These are phyloP conservation scores for Hemichromis elongatus DNA, from an alignment of 2,113 vertebrate genomes.

Conservation along the genomic window DNA sequence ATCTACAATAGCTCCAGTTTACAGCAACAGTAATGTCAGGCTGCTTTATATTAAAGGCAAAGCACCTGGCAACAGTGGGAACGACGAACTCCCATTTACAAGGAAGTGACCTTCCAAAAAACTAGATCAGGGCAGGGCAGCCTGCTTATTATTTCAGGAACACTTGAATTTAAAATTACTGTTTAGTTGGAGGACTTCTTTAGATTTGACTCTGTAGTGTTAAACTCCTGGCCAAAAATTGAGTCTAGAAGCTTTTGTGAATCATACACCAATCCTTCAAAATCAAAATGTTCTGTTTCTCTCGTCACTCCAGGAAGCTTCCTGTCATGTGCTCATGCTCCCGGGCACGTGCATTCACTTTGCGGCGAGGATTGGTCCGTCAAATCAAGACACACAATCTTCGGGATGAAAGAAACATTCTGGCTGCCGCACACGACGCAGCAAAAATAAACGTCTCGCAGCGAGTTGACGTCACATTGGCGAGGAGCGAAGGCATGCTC, in stretches of 20 bases:
- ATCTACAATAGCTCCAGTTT: neutral
- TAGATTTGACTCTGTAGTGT: neutral
- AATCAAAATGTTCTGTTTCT: neutral
- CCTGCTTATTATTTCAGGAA: neutral
- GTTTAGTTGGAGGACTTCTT: neutral
- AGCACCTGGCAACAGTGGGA: neutral
- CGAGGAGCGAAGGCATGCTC: conserved; percentile 20
- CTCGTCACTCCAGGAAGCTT: neutral
- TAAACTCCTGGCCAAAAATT: neutral
- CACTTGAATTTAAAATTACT: neutral
- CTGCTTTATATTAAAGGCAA: neutral
- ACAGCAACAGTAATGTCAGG: neutral
- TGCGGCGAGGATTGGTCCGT: neutral
- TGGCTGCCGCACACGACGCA: conserved; percentile 63
- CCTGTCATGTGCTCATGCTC: neutral
- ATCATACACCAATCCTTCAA: neutral
- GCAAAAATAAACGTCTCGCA: conserved; percentile 71
- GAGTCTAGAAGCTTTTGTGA: neutral
- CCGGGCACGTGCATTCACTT: neutral
- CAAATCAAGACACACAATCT: neutral
- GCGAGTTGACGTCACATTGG: conserved; percentile 53
- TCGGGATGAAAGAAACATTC: conserved; percentile 41
- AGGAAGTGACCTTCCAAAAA: neutral
- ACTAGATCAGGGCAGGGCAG: neutral
- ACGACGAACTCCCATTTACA: neutral